Conservation (phyloP, 2,888 invertebrate genomes). For the Hemistola chrysoprasaria region DNA sequence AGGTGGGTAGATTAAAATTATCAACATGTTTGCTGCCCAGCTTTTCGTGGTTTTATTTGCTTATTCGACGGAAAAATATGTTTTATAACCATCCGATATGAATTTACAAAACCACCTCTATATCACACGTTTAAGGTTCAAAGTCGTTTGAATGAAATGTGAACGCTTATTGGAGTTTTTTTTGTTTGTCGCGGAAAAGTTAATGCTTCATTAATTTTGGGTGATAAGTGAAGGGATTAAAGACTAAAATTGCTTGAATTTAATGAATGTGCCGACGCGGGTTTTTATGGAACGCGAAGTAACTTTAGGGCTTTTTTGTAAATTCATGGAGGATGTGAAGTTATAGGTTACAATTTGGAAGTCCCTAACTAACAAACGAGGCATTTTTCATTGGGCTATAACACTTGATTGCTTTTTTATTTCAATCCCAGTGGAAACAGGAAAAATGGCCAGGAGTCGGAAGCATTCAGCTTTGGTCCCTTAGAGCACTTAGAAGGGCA, state of each 20-base stretch:
- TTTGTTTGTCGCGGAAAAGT: slow-evolving; percentile 14
- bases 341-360: too few relatives aligned
- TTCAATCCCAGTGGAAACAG: too few relatives aligned
- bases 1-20: slow-evolving; percentile 57
- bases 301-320: slow-evolving; percentile 4
- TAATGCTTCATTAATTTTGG: slow-evolving; percentile 19
- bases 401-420: too few relatives aligned
- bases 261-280: slow-evolving; percentile 6
- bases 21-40: slow-evolving; percentile 48
- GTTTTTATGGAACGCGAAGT: slow-evolving; percentile 3
- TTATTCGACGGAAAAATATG: slow-evolving; percentile 39
- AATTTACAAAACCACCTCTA: slow-evolving; percentile 1
- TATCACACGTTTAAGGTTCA: not conserved
- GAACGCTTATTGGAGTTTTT: slow-evolving; percentile 6
- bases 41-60: slow-evolving; percentile 45
- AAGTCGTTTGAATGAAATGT: slow-evolving; percentile 5
- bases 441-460: too few relatives aligned
- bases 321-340: not conserved
- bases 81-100: too few relatives aligned
- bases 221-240: slow-evolving; percentile 20
- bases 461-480: too few relatives aligned
- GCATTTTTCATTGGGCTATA: too few relatives aligned
- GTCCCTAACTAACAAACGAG: too few relatives aligned
- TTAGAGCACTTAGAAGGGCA: too few relatives aligned
- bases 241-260: slow-evolving; percentile 12